Base-by-base conservation (phyloP, 2,113 vertebrate species). In the Periophthalmodon schlosseri region DNA sequence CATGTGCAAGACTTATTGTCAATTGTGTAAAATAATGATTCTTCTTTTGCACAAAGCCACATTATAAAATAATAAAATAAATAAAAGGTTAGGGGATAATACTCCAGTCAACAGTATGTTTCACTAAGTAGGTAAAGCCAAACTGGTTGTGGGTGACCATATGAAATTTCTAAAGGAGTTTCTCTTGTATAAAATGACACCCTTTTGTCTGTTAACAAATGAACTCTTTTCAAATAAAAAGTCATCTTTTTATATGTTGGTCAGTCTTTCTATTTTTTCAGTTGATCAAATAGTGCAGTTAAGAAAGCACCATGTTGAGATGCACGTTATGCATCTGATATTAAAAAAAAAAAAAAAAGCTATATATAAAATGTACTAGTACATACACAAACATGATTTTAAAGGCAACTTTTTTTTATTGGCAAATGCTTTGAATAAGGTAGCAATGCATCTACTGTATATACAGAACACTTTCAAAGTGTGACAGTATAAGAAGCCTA, bases 341-440 rank as follows among this genome's bases (percentile, higher is more conserved):
- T n/a, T n/a, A n/a, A n/a, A n/a, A n/a, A n/a, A n/a, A n/a, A n/a
- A n/a, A n/a, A n/a, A n/a, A n/a, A n/a, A 44, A 44, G 39, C 8
- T 2, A 44, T 44, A 44, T 56, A 56, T 56, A 21, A 56, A 56
- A 56, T 56, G 57, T 60, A 60, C 12, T 60, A 3, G 21, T 57
- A 14, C 11, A 14, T 58, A 24, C 18, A 50, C 49, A 58, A 23
- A 60, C 1, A 15, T 14, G 0, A 20, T 52, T 60, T 60, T 78
- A 74, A 90, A 88, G 84, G 88, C 78, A 89, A 84, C 82, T 83
- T 84, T 87, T 86, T 82, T 75, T 39, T 81, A 88, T 88, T 91
- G 85, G 86, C 89, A 87, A 91, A 86, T 72, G 81, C 81, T 90
- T 66, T 70, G 78, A 90, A 78, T 80, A 49, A 72, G 65, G 47